phyloP scores from a whole-genome alignment of 2,888 invertebrate species.

The Latheticus oryzae region DNA sequence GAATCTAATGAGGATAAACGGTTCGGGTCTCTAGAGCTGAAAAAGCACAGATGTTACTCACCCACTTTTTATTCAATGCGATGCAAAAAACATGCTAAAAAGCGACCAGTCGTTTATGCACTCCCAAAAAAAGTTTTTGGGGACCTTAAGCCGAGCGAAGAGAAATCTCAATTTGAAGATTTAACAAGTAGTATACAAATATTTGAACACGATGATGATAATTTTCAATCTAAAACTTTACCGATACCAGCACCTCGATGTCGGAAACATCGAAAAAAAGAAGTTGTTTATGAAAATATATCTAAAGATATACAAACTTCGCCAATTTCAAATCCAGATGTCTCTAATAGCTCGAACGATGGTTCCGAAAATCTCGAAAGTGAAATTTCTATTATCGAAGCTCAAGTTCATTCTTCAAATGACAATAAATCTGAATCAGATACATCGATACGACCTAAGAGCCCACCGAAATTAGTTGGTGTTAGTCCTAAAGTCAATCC shows the following conservation, averaged over 20 bases:
- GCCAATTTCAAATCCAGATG: conserved; percentile 46
- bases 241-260: conserved; percentile 72
- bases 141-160: conserved; percentile 39
- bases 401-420: conserved; percentile 54
- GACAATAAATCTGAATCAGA: conserved; percentile 7
- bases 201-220: conserved; percentile 72
- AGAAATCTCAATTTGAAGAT: conserved; percentile 70
- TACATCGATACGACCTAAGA: too few relatives aligned
- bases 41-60: conserved; percentile 64
- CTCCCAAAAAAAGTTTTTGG: conserved; percentile 58
- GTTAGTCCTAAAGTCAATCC: conserved; percentile 45
- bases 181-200: conserved; percentile 76
- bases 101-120: conserved; percentile 61
- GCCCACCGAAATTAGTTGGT: conserved; percentile 48
- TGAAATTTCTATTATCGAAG: conserved; percentile 56
- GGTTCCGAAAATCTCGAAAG: conserved; percentile 50
- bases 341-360: conserved; percentile 51
- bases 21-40: conserved; percentile 61
- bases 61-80: conserved; percentile 65
- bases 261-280: conserved; percentile 55
- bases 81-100: conserved; percentile 64
- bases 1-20: conserved; percentile 51
- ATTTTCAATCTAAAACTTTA: conserved; percentile 59
- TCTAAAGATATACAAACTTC: conserved; percentile 44
- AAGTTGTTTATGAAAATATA: conserved; percentile 59